Evolutionary conservation across 2,888 invertebrate species (phyloP).

Genomic region (Plebejus melissa): DNA sequence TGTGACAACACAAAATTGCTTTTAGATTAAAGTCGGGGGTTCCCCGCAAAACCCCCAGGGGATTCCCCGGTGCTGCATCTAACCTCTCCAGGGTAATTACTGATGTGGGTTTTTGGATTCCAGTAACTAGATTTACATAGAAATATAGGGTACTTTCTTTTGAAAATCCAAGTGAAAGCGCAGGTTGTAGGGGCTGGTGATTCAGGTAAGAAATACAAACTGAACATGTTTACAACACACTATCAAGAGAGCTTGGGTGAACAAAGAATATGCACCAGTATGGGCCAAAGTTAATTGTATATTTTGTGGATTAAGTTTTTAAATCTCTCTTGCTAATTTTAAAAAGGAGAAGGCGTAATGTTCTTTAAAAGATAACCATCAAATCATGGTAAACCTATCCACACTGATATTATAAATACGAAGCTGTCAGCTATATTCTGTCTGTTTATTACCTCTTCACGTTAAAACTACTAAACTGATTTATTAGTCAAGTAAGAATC

Average conservation of each 20-base stretch:
- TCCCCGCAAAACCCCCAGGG: slow-evolving; percentile 35
- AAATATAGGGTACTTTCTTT: slow-evolving; percentile 11
- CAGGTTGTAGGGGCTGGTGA: background rate
- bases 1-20: slow-evolving; percentile 67
- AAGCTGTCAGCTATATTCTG: too few species aligned
- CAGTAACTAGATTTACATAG: slow-evolving; percentile 18
- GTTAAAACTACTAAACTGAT: too few species aligned
- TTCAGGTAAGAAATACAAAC: background rate
- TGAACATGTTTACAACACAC: background rate
- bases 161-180: background rate
- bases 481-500: too few species aligned
- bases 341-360: too few species aligned
- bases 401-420: too few species aligned
- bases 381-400: too few species aligned
- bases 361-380: too few species aligned
- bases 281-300: too few species aligned
- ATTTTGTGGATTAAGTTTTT: too few species aligned
- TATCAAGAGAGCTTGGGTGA: background rate
- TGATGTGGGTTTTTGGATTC: slow-evolving; percentile 20
- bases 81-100: slow-evolving; percentile 32
- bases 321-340: too few species aligned
- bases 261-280: background rate
- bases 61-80: slow-evolving; percentile 33
- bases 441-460: too few species aligned
- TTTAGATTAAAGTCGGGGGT: slow-evolving; percentile 54